Evolutionary conservation across 1,140 invertebrate species (phyloP).

Genomic region (Drosophila watanabei): DNA sequence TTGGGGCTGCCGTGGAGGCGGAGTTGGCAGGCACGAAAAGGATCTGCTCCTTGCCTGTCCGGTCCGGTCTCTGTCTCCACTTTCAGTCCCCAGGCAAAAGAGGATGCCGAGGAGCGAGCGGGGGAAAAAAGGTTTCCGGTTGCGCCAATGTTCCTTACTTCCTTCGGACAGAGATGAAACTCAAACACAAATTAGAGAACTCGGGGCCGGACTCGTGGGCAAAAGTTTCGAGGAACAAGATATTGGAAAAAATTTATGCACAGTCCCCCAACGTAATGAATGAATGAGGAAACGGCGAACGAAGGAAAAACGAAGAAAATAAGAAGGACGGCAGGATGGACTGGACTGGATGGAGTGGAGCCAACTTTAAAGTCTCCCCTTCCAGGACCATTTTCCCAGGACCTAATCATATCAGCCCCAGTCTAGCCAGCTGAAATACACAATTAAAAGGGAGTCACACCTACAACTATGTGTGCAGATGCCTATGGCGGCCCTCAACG

Average conservation of each 20-base stretch:
- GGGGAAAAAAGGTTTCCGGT: constrained; percentile 78
- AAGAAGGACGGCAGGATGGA: background rate
- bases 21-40: constrained; percentile 30
- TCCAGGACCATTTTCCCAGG: background rate
- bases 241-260: constrained; percentile 58
- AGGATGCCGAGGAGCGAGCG: constrained; percentile 10
- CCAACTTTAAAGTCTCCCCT: constrained; percentile 29
- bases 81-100: constrained; percentile 59
- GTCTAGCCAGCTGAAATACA: constrained; percentile 56
- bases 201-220: constrained; percentile 43
- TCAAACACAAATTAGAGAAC: constrained; percentile 82
- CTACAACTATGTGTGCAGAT: constrained; percentile 17
- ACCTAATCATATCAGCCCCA: constrained; percentile 49
- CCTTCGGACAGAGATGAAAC: constrained; percentile 66
- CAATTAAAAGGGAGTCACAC: constrained; percentile 59
- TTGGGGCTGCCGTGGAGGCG: constrained; percentile 47
- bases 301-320: constrained; percentile 16
- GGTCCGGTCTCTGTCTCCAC: constrained; percentile 27
- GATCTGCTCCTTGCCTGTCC: constrained; percentile 48
- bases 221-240: constrained; percentile 62
- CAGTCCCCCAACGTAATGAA: constrained; percentile 60
- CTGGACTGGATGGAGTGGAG: constrained; percentile 6
- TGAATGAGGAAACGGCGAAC: constrained; percentile 34
- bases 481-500: constrained; percentile 61
- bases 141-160: constrained; percentile 76